Evolutionary conservation across 2,113 vertebrate genomes (phyloP).

Genomic region (Chloropsis hardwickii): DNA sequence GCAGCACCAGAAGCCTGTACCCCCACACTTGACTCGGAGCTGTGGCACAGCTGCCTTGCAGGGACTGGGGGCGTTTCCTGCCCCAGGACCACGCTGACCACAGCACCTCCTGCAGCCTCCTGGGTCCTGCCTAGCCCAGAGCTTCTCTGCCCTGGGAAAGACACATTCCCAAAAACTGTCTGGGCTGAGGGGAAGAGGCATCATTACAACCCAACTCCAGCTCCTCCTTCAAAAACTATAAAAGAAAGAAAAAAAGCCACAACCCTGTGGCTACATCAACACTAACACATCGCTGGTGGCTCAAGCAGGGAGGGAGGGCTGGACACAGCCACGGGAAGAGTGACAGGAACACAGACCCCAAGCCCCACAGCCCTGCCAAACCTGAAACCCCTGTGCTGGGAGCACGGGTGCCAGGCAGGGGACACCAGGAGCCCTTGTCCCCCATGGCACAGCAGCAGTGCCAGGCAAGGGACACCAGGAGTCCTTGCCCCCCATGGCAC

Average conservation of each 20-base stretch:
- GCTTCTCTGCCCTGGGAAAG: not conserved
- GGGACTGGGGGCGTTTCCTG: not conserved
- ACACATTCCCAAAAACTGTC: conserved; percentile 27
- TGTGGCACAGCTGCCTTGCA: not conserved
- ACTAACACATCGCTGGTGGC: not conserved
- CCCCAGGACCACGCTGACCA: accelerated
- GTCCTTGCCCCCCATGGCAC: accelerated
- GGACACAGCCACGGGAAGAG: conserved; percentile 24
- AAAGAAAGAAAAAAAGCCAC: not conserved
- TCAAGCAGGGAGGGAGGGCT: not conserved
- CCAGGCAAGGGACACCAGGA: not conserved
- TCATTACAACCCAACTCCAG: not conserved
- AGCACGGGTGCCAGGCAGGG: not conserved
- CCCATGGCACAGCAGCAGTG: not conserved
- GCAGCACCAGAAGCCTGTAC: not conserved
- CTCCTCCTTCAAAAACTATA: not conserved
- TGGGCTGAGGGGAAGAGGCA: not conserved
- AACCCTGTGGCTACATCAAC: not conserved
- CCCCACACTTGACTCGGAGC: not conserved
- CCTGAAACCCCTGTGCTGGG: not conserved
- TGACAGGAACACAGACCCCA: not conserved
- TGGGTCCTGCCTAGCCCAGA: not conserved
- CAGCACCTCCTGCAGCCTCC: not conserved
- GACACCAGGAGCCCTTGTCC: not conserved
- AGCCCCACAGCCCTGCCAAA: not conserved